Evolutionary conservation across 2,888 invertebrate species (phyloP).

Genomic region (Tenthredo distinguenda): DNA sequence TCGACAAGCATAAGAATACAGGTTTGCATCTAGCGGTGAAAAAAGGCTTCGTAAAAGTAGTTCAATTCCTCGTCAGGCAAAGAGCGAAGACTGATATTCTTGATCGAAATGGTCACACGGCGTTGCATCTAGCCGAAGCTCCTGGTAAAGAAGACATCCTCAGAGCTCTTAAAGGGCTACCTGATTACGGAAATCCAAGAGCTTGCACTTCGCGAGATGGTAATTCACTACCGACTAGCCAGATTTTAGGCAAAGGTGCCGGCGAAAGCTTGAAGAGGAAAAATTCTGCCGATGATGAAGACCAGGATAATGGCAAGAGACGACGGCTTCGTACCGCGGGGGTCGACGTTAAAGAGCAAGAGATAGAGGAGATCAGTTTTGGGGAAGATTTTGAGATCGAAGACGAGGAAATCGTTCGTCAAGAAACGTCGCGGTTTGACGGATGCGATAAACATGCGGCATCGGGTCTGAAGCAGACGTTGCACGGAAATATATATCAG

Average conservation of each 20-base stretch:
- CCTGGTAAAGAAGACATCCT: neutral
- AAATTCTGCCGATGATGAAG: neutral
- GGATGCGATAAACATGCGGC: neutral
- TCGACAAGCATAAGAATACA: neutral
- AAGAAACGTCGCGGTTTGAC: neutral
- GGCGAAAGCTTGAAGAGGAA: neutral
- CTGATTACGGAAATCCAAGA: neutral
- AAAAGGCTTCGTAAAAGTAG: neutral
- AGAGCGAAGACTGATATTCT: neutral
- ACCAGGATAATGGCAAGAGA: neutral
- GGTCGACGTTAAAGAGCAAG: neutral
- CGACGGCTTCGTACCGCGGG: neutral
- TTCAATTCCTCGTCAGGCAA: neutral
- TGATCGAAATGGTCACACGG: neutral
- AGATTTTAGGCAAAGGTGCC: neutral
- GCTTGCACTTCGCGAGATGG: neutral
- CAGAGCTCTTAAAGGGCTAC: neutral
- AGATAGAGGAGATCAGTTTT: neutral
- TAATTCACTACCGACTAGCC: neutral
- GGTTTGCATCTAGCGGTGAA: neutral
- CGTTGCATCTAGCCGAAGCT: neutral
- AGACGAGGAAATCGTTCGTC: neutral
- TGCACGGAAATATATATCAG: constrained; percentile 8
- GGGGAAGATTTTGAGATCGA: neutral
- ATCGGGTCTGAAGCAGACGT: neutral